Base-by-base conservation (phyloP, 2,797 vertebrate genomes). In the Cynodonichthys magdalenae region DNA sequence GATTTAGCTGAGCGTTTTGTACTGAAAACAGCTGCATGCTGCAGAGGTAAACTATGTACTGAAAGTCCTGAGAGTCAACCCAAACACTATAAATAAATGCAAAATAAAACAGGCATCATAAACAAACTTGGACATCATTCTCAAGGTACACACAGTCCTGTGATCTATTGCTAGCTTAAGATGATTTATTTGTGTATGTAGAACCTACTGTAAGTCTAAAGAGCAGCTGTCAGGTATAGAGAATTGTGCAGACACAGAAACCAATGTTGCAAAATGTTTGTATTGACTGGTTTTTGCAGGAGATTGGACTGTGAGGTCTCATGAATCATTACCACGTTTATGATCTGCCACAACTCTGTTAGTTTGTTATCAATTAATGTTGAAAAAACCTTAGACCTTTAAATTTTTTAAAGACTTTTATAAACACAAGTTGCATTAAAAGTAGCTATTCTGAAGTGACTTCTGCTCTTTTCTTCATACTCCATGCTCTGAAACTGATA, bases 221-320 rank as follows among this genome's bases (percentile, higher is more conserved):
- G 60, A 15, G 51, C 48, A 41, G 14, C 61, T 53, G 62, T 8
- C n/a, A 14, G 18, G 20, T 11, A 27, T 42, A 20, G 17, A 54
- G 41, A 59, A 27, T 59, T 46, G 10, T 27, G 31, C 34, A 54
- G 59, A 54, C 27, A 19, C 3, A 41, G 19, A 53, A 20, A 42
- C 28, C 11, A 44, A 53, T 64, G 44, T 41, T 63, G 20, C 9
- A 3, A 58, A 45, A 9, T 59, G 15, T 54, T 34, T 45, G 56
- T 31, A 53, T 57, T 6, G 9, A 42, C 28, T 41, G 2, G 9
- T 6, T 72, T n/a, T 61, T 45, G 39, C 15, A 0, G 53, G 20
- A 51, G 20, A 46, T 1, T 3, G 12, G 41, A 20, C 27, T 6
- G 42, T 17, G 18, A 45, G 34, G 28, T 53, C 29, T 31, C 24